Conservation (phyloP, 1,140 invertebrate genomes). For the Telenomus remus region DNA sequence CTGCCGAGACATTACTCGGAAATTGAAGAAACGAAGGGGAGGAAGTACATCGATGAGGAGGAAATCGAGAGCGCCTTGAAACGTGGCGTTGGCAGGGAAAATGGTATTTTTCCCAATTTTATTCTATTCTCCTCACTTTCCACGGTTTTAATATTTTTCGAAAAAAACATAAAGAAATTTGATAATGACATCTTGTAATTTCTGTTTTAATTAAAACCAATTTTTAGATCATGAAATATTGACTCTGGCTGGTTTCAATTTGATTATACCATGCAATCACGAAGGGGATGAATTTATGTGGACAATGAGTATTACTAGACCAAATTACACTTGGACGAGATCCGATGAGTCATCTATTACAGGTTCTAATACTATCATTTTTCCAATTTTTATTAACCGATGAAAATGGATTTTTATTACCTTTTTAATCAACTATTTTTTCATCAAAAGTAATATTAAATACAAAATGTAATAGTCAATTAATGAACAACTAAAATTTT, state of each 20-base stretch:
- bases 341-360: slow-evolving; percentile 58
- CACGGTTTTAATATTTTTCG: no score
- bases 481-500: not conserved
- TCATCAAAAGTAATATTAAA: not conserved
- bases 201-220: no score
- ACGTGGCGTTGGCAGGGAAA: slow-evolving; percentile 20
- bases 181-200: no score
- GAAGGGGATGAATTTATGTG: slow-evolving; percentile 62
- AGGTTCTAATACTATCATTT: slow-evolving; percentile 37
- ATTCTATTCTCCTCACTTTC: not conserved
- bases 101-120: slow-evolving; percentile 35
- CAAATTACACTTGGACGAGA: slow-evolving; percentile 65
- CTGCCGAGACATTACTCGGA: slow-evolving; percentile 52
- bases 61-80: slow-evolving; percentile 58
- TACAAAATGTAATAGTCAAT: no score
- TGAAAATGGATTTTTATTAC: not conserved
- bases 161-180: no score
- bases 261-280: slow-evolving; percentile 64
- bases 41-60: slow-evolving; percentile 61
- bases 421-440: slow-evolving; percentile 12
- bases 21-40: slow-evolving; percentile 56
- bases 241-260: slow-evolving; percentile 63
- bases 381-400: no score
- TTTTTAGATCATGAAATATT: slow-evolving; percentile 62
- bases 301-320: slow-evolving; percentile 61